A percentile compares a stretch with the other conserved stretches of the same genome.
These are phyloP conservation scores for Cecropterus lyciades DNA, from an alignment of 1,140 invertebrate species.

Conservation along the genomic window DNA sequence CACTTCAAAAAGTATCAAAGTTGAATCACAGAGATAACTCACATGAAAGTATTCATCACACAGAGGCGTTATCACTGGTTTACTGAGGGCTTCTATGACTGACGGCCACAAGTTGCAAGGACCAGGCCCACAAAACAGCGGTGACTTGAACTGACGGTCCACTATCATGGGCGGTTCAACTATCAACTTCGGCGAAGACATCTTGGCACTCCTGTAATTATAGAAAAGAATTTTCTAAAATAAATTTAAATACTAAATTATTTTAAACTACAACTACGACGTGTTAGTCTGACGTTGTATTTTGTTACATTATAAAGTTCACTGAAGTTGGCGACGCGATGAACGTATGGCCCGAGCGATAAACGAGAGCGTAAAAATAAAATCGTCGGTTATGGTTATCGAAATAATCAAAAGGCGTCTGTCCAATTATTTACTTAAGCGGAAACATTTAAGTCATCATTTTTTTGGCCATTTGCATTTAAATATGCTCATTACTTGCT, in stretches of 20 bases:
- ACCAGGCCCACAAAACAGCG: constrained; percentile 66
- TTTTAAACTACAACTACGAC: neutral
- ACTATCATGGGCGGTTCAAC: constrained; percentile 55
- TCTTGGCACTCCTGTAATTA: constrained; percentile 28
- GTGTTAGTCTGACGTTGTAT: neutral
- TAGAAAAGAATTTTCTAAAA: neutral
- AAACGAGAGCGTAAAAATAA: neutral
- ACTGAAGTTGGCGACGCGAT: neutral
- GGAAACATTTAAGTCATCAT: constrained; percentile 28
- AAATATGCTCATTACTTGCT: constrained; percentile 37
- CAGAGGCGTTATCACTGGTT: constrained; percentile 56
- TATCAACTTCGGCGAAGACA: constrained; percentile 42
- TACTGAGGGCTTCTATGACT: constrained; percentile 55
- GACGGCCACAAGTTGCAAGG: constrained; percentile 66
- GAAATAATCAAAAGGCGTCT: constrained; percentile 18
- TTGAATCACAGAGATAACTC: constrained; percentile 14
- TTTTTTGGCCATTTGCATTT: constrained; percentile 34
- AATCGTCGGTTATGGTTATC: constrained; percentile 2
- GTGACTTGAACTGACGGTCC: constrained; percentile 54
- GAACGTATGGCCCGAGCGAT: neutral
- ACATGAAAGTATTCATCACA: constrained; percentile 69
- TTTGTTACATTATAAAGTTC: neutral
- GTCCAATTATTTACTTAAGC: constrained; percentile 31
- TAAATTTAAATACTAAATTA: neutral
- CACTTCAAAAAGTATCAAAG: too few species aligned